phyloP scores from a whole-genome alignment of 35 echinoderm and acorn worm genomes.

The Ptychodera flava region DNA sequence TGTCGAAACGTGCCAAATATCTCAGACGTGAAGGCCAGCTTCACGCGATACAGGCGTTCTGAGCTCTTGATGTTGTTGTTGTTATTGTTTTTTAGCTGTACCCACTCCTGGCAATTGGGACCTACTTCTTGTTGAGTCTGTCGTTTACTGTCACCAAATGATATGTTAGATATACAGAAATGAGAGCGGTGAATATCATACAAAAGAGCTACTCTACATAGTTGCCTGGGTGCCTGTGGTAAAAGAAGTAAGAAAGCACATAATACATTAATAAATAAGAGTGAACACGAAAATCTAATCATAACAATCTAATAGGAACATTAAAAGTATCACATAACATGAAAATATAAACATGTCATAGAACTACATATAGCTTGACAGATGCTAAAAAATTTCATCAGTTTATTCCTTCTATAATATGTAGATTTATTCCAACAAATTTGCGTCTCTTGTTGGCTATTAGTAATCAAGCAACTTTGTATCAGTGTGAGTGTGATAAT shows the following conservation, averaged over 20 bases:
- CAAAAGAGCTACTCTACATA: conserved; percentile 71
- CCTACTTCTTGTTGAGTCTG: conserved; percentile 63
- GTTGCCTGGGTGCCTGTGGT: conserved; percentile 45
- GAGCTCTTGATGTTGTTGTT: conserved; percentile 47
- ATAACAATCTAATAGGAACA: too few relatives aligned
- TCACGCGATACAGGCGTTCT: conserved; percentile 84
- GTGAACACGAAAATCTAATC: too few relatives aligned
- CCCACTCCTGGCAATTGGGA: conserved; percentile 90
- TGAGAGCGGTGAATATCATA: conserved; percentile 92
- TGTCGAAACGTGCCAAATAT: conserved; percentile 98
- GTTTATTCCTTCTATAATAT: too few relatives aligned
- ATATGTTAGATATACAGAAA: conserved; percentile 75
- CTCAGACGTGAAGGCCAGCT: conserved; percentile 92
- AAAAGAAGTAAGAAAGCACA: not conserved
- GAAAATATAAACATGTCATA: too few relatives aligned
- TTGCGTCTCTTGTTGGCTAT: too few relatives aligned
- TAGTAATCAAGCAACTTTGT: too few relatives aligned
- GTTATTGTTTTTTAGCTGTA: conserved; percentile 43
- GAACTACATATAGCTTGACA: too few relatives aligned
- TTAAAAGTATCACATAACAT: too few relatives aligned
- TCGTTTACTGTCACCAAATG: conserved; percentile 59
- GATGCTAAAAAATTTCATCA: too few relatives aligned
- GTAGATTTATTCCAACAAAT: too few relatives aligned
- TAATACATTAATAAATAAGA: too few relatives aligned
- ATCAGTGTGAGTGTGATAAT: too few relatives aligned